phyloP scores from a whole-genome alignment of 2,113 vertebrate genomes.

The Struthio camelus region DNA sequence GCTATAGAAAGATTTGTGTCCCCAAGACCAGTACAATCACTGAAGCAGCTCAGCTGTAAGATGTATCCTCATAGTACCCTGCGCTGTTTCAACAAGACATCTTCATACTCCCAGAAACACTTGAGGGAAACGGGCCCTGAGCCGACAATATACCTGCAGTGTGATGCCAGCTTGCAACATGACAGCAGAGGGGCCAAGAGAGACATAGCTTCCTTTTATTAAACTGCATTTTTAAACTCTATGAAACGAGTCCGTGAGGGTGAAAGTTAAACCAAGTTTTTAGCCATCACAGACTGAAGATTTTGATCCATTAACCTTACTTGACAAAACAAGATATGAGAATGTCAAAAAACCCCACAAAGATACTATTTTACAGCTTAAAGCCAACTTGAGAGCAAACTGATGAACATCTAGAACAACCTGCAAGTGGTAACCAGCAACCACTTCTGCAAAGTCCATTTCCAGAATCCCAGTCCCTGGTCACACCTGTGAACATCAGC shows the following conservation, averaged over 20 bases:
- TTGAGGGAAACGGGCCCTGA: neutral
- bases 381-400: neutral
- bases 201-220: neutral
- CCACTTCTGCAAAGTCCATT: neutral
- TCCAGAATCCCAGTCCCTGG: neutral
- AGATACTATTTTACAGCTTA: neutral
- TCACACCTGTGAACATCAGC: neutral
- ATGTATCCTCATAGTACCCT: neutral
- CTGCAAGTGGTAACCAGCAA: neutral
- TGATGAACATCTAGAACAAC: neutral
- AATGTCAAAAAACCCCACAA: neutral
- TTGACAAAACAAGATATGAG: accelerated
- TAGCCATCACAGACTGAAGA: neutral
- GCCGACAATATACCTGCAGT: accelerated
- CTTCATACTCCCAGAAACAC: neutral
- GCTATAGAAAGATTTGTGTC: neutral
- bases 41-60: neutral
- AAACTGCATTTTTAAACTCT: neutral
- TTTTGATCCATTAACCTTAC: neutral
- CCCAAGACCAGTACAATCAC: neutral
- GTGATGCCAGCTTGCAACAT: neutral
- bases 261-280: neutral
- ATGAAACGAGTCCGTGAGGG: neutral
- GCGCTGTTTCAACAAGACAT: neutral
- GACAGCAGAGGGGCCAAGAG: neutral